Conservation (phyloP, 2,797 vertebrate genomes). For the Silurus aristotelis region DNA sequence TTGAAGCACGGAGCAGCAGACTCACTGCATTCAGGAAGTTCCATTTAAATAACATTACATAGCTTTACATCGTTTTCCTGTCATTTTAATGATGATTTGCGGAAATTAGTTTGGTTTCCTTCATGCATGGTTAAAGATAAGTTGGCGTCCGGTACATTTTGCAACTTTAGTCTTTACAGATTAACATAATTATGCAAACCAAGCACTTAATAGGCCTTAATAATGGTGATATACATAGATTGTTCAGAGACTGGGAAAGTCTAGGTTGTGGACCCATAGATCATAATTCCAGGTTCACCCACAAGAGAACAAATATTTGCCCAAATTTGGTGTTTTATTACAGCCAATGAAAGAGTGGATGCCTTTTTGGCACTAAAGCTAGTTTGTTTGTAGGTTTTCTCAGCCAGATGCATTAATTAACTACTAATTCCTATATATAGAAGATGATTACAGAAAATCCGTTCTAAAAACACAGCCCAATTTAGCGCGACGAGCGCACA, state of each 20-base stretch:
- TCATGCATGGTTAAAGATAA: conserved; percentile 7
- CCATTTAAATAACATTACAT: conserved; percentile 61
- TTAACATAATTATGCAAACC: neutral
- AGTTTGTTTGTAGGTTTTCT: neutral
- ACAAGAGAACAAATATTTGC: conserved; percentile 8
- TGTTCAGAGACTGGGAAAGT: neutral
- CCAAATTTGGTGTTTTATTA: conserved; percentile 23
- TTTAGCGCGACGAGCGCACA: neutral
- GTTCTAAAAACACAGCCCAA: no score
- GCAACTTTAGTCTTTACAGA: neutral
- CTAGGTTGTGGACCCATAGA: neutral
- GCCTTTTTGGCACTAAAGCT: neutral
- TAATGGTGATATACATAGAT: neutral
- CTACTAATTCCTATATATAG: neutral
- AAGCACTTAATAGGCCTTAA: neutral
- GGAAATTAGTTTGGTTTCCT: conserved; percentile 29
- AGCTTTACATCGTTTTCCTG: conserved; percentile 45
- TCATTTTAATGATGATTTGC: conserved; percentile 49
- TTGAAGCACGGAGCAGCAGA: conserved; percentile 52
- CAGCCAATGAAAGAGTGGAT: neutral
- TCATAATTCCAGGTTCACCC: conserved; percentile 9
- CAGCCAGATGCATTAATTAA: neutral
- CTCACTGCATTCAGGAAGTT: conserved; percentile 57
- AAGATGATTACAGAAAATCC: neutral
- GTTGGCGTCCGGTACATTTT: neutral